Conservation (phyloP, 1,140 invertebrate genomes). For the Atopsyche davidsoni region DNA sequence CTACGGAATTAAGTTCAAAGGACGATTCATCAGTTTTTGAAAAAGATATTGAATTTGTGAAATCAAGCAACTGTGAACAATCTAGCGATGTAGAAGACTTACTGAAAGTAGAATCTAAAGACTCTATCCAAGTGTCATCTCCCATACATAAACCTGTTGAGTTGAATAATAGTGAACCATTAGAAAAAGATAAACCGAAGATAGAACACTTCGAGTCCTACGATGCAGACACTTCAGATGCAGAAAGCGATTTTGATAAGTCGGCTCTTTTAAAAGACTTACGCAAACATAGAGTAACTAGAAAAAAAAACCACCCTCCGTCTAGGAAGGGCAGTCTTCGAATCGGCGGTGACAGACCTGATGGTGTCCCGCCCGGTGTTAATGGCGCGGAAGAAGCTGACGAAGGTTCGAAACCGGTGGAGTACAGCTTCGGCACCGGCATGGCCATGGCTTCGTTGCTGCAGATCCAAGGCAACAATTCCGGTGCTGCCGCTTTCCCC, state of each 20-base stretch:
- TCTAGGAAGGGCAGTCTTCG: not conserved
- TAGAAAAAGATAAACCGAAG: not conserved
- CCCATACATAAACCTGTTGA: too few relatives aligned
- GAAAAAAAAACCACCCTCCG: constrained; percentile 21
- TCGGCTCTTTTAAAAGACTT: constrained; percentile 11
- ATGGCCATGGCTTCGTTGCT: constrained; percentile 46
- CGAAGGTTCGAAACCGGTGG: constrained; percentile 40
- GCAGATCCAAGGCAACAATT: constrained; percentile 32
- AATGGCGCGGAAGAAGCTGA: constrained; percentile 21
- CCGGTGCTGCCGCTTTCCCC: not conserved
- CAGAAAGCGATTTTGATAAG: constrained; percentile 7
- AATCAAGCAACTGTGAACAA: too few relatives aligned
- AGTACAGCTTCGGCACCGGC: constrained; percentile 44
- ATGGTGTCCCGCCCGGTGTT: not conserved
- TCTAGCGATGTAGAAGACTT: too few relatives aligned
- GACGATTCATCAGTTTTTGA: too few relatives aligned
- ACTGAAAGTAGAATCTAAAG: too few relatives aligned
- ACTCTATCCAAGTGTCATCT: too few relatives aligned
- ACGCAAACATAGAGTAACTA: constrained; percentile 9
- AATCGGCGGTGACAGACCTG: not conserved
- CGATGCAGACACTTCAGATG: not conserved
- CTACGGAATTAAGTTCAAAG: too few relatives aligned
- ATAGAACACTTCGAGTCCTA: not conserved
- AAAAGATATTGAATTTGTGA: too few relatives aligned
- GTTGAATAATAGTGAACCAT: too few relatives aligned